Base-by-base conservation (phyloP, 2,888 invertebrate species). In the Eupithecia exiguata region DNA sequence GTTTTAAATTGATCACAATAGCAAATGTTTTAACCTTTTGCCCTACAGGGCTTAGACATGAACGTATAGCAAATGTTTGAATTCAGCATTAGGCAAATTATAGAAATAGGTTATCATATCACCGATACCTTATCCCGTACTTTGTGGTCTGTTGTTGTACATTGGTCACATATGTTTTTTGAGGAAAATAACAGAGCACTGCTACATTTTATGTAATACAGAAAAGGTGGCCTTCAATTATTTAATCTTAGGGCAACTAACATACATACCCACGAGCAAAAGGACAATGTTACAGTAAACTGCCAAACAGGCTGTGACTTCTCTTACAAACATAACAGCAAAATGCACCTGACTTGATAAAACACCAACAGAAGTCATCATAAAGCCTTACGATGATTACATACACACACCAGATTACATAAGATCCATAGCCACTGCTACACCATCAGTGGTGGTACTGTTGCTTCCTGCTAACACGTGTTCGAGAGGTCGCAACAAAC, bases 401-500 rank as follows among this genome's bases (percentile, higher is more conserved):
- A 68, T 46, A 46, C 68, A 38, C 53, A n/a, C 65, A 58, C 30
- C 14, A 68, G 46, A 49, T 38, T 66, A 69, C 25, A 67, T 40
- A 49, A 73, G n/a, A 38, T 36, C 14, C 35, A 58, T 69, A 35
- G 58, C 25, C 25, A 58, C 58, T 25, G 58, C 12, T 25, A 58
- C 58, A 25, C 12, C 58, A 72, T 69, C 72, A 53, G 69, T 35
- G 49, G 14, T 0, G 53, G 69, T 74, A 71, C 69, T 66, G 68
- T 71, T 71, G 74, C 61, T 74, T 71, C 74, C 68, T 69, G 71
- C 71, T 46, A 70, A 14, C 68, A 68, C 62, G 46, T 67, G 66
- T 67, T 62, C 12, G 49, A 63, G 61, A 53, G 73, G 61, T 70
- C 73, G 43, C 65, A 38, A 43, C 68, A 70, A 74, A 70, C 74